Base-by-base conservation (phyloP, 1,140 invertebrate species). In the Drosophila quadrilineata region DNA sequence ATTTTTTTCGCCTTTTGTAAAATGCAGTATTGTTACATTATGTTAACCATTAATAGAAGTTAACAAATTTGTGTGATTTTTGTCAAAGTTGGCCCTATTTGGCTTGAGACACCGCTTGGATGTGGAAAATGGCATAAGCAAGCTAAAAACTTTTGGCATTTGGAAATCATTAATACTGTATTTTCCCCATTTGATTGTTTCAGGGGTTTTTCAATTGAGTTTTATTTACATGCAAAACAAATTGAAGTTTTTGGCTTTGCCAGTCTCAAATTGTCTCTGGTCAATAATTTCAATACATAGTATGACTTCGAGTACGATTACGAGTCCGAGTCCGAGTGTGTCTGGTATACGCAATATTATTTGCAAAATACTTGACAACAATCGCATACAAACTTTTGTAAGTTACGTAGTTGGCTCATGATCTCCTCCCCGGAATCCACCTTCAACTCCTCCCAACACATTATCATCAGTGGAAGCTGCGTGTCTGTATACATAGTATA, bases 291-390 rank as follows among this genome's bases (percentile, higher is more conserved):
- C 73, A 60, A 73, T 60, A 45, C n/a, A n/a, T n/a, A n/a, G n/a
- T n/a, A n/a, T n/a, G n/a, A n/a, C n/a, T n/a, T n/a, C n/a, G n/a
- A n/a, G n/a, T n/a, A n/a, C n/a, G n/a, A n/a, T n/a, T n/a, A n/a
- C n/a, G n/a, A n/a, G n/a, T n/a, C n/a, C n/a, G n/a, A n/a, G n/a
- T n/a, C n/a, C n/a, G n/a, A n/a, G n/a, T n/a, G n/a, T n/a, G n/a
- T n/a, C n/a, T n/a, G n/a, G 41, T 26, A 53, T 59, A 75, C 70
- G 75, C 65, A 74, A 77, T 74, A 74, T 75, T 80, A 82, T 80
- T 80, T 82, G 58, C 76, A 46, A 71, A 82, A 59, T 49, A 35
- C 75, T 80, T 49, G 71, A 82, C 50, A 57, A 35, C 43, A 43
- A n/a, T n/a, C n/a, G 73, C 52, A 76, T 36, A 77, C 75, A 79